Base-by-base conservation (phyloP, 37 sponge, comb jelly and placozoan species). In the Eunapius fragilis region DNA sequence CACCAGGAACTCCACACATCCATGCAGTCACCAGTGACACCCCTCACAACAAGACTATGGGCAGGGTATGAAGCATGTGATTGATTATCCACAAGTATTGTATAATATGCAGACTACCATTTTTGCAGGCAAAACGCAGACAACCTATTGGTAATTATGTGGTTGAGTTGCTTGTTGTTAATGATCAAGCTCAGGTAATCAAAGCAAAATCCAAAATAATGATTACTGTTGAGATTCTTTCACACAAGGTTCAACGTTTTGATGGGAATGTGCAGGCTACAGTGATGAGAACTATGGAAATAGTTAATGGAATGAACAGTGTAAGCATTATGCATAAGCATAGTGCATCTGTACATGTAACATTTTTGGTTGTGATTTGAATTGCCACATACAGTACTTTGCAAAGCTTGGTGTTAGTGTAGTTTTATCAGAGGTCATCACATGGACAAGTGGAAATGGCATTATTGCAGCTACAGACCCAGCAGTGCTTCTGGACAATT, bases 261-360 rank as follows among this genome's bases (percentile, higher is more conserved):
- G 72, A 49, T 31, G 22, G 77, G 0, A 35, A 87, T 69, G 17
- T 71, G 26, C 41, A 25, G 25, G 36, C 58, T 9, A 48, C 80
- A 75, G 88, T 36, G 22, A 26, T 74, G 68, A 81, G 82, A 30
- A 35, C 88, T 24, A 49, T 68, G 9, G 82, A 81, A 25, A 81
- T 87, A 31, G 76, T 50, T 30, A 87, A 81, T 74, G n/a, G 24
- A 34, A 67, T 87, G 22, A 82, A 87, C 76, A 81, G 48, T 31
- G 87, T 86, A 70, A 80, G 87, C 19, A n/a, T n/a, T n/a, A n/a
- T n/a, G n/a, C n/a, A n/a, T n/a, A 58, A 58, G 19, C 41, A 41
- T 41, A 6, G 41, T 3, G n/a, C 9, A 9, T 9, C 9, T 45
- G 47, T 45, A 45, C 47, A 58, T 58, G 58, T 58, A 58, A 58